Conservation (phyloP, 2,113 vertebrate genomes). For the Ciconia stormi region DNA sequence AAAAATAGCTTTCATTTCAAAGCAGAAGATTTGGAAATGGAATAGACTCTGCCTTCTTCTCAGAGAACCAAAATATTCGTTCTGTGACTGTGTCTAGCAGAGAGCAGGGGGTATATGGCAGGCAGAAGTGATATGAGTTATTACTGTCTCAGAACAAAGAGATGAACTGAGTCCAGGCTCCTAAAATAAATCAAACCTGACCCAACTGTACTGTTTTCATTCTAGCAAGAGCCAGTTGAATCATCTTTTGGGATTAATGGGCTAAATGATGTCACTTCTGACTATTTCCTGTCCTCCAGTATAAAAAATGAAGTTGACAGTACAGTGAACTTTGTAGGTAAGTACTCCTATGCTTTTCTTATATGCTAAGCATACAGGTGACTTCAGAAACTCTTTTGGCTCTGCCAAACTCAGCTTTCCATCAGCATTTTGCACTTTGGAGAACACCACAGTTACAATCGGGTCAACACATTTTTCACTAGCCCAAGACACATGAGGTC, state of each 20-base stretch:
- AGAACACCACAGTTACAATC: not conserved
- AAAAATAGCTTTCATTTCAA: not conserved
- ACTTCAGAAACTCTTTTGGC: not conserved
- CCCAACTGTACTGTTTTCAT: slow-evolving; percentile 59
- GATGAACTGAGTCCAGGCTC: not conserved
- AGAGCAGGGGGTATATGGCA: not conserved
- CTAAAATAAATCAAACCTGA: slow-evolving; percentile 42
- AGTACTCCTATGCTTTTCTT: slow-evolving; percentile 45
- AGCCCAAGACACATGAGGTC: not conserved
- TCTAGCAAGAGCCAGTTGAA: slow-evolving; percentile 83
- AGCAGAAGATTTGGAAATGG: not conserved
- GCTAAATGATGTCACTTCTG: slow-evolving; percentile 73
- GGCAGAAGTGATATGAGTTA: not conserved
- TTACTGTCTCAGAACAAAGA: not conserved
- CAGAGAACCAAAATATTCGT: not conserved
- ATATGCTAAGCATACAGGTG: not conserved
- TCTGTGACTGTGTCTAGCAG: not conserved
- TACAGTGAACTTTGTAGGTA: slow-evolving; percentile 83
- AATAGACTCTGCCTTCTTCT: not conserved
- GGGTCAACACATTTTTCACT: not conserved
- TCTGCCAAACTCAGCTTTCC: not conserved
- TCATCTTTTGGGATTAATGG: slow-evolving; percentile 80
- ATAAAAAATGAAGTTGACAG: slow-evolving; percentile 84
- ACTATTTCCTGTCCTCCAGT: slow-evolving; percentile 75
- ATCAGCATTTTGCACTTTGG: not conserved